Conservation (phyloP, 2,113 vertebrate species). For the Chionodraco myersi region DNA sequence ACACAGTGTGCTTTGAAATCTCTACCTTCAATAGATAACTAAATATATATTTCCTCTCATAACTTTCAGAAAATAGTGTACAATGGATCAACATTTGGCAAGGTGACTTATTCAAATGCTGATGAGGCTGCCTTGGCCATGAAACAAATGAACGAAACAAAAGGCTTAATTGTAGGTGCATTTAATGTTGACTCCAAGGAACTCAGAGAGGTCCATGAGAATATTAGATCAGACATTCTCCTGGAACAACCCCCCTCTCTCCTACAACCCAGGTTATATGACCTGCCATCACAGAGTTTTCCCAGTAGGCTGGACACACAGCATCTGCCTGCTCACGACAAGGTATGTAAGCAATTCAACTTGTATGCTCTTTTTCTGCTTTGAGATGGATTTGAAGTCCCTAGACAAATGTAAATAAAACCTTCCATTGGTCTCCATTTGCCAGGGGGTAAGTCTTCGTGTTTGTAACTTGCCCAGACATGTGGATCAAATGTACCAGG, state of each 20-base stretch:
- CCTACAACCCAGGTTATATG: background rate
- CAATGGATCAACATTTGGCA: background rate
- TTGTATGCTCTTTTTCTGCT: background rate
- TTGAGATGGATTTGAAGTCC: background rate
- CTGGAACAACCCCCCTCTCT: background rate
- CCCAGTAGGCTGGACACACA: background rate
- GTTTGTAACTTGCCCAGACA: background rate
- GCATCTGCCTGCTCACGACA: background rate
- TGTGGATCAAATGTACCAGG: fast-evolving
- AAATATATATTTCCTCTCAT: background rate
- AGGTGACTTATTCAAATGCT: background rate
- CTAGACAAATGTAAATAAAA: background rate
- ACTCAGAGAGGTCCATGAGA: background rate
- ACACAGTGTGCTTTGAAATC: background rate
- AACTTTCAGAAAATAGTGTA: background rate
- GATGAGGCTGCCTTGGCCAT: background rate
- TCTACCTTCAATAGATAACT: background rate
- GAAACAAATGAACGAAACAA: background rate
- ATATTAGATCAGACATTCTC: no score
- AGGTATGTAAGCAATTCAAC: background rate
- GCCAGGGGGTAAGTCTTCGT: background rate
- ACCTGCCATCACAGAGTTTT: background rate
- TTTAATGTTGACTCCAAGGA: no score
- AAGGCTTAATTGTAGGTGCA: background rate
- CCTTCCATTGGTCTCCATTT: background rate